A percentile compares a stretch with the other conserved stretches of the same genome.
Evolutionary conservation across 2,888 invertebrate species (phyloP).

Genomic region (Notodonta dromedarius): DNA sequence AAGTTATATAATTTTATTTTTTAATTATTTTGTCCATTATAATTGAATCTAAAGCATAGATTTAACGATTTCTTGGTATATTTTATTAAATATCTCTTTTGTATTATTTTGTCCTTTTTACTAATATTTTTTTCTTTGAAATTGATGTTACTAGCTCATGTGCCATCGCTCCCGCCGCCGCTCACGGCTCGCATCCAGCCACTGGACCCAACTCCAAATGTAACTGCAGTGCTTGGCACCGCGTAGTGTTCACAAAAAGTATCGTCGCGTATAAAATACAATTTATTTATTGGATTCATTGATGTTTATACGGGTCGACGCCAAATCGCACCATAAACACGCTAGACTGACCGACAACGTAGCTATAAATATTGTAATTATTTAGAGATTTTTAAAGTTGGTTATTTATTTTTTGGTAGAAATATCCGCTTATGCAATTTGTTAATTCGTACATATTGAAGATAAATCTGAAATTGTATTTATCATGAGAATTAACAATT

Average conservation of each 20-base stretch:
- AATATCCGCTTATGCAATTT: neutral
- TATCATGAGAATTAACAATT: no score
- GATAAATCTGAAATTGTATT: no score
- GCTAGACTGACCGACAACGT: constrained; percentile 18
- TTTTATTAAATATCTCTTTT: no score
- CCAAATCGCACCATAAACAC: constrained; percentile 38
- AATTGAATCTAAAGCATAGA: no score
- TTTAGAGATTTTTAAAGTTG: neutral
- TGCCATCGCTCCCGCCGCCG: constrained; percentile 10
- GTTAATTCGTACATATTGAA: no score
- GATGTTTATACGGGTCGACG: constrained; percentile 52
- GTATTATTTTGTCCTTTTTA: neutral
- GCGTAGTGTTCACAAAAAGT: constrained; percentile 51
- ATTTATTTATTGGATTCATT: constrained; percentile 64
- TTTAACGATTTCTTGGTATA: no score
- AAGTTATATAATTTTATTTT: no score
- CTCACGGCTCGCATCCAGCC: neutral
- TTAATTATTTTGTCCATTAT: no score
- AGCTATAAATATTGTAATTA: neutral
- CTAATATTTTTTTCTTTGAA: neutral
- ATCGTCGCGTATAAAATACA: constrained; percentile 57
- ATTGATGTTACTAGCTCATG: neutral
- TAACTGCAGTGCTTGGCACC: constrained; percentile 62
- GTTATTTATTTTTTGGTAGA: neutral
- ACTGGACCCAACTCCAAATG: constrained; percentile 44